These are phyloP conservation scores for Dasyornis broadbenti DNA, from an alignment of 2,113 vertebrate genomes.

Conservation along the genomic window DNA sequence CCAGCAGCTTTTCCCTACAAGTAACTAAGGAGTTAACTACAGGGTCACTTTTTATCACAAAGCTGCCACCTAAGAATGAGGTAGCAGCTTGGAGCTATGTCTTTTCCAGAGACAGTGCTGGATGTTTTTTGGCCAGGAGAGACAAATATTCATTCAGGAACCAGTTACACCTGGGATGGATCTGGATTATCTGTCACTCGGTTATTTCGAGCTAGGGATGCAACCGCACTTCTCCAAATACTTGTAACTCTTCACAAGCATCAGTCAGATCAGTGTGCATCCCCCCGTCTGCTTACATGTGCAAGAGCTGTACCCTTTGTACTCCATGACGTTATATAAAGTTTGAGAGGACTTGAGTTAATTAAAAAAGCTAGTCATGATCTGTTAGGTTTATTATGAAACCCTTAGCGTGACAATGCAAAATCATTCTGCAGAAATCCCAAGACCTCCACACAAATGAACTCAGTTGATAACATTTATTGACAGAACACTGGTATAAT, in stretches of 20 bases:
- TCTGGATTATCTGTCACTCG: not conserved
- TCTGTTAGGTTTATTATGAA: not conserved
- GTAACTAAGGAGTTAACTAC: not conserved
- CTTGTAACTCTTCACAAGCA: not conserved
- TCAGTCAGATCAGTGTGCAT: not conserved
- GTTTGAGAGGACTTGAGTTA: constrained; percentile 42
- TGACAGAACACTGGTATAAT: constrained; percentile 27
- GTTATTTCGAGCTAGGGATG: not conserved
- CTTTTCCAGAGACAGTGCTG: not conserved
- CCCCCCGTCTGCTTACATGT: not conserved
- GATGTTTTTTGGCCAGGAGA: not conserved
- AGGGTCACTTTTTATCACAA: not conserved
- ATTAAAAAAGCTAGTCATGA: not conserved
- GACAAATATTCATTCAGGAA: not conserved
- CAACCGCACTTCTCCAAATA: not conserved
- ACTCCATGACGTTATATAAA: not conserved
- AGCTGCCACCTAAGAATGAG: not conserved
- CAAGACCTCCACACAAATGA: constrained; percentile 27
- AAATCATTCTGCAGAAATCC: constrained; percentile 18
- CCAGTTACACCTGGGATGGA: not conserved
- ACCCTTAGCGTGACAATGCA: constrained; percentile 3
- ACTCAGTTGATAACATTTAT: constrained; percentile 41
- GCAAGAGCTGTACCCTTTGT: not conserved
- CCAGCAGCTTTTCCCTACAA: not conserved
- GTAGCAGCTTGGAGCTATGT: not conserved